Evolutionary conservation across 2,113 vertebrate species (phyloP).

Genomic region (Martes martes): DNA sequence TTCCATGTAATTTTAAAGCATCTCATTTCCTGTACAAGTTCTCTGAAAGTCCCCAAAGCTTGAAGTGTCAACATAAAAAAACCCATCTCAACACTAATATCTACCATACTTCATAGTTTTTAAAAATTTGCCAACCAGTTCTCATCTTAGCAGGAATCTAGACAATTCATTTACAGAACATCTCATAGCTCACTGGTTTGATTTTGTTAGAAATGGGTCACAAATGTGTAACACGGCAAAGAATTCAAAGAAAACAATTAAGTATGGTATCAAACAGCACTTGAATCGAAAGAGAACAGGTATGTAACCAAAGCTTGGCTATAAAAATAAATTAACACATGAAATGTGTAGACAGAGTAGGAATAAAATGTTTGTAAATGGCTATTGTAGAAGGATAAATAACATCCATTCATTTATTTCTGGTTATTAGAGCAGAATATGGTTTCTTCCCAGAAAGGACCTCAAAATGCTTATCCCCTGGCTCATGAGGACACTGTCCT

Average conservation of each 20-base stretch:
- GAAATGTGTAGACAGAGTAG: background rate
- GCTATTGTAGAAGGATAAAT: background rate
- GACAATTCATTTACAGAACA: background rate
- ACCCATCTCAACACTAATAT: background rate
- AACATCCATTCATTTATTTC: background rate
- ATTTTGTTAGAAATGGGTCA: conserved; percentile 36
- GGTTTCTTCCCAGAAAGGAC: background rate
- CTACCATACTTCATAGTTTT: background rate
- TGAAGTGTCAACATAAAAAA: background rate
- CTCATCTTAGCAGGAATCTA: conserved; percentile 44
- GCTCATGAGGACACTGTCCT: background rate
- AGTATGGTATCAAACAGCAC: background rate
- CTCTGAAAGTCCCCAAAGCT: background rate
- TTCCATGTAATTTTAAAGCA: background rate
- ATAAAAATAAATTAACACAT: conserved; percentile 24
- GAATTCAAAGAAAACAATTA: background rate
- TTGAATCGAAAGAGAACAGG: background rate
- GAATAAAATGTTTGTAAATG: background rate
- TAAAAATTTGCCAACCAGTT: conserved; percentile 16
- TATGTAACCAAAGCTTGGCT: background rate
- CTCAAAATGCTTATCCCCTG: background rate
- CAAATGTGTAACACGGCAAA: conserved; percentile 25
- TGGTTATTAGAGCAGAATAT: background rate
- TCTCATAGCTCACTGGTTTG: conserved; percentile 32
- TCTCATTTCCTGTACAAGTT: background rate